phyloP scores from a whole-genome alignment of 2,113 vertebrate species.

The Takifugu bimaculatus region DNA sequence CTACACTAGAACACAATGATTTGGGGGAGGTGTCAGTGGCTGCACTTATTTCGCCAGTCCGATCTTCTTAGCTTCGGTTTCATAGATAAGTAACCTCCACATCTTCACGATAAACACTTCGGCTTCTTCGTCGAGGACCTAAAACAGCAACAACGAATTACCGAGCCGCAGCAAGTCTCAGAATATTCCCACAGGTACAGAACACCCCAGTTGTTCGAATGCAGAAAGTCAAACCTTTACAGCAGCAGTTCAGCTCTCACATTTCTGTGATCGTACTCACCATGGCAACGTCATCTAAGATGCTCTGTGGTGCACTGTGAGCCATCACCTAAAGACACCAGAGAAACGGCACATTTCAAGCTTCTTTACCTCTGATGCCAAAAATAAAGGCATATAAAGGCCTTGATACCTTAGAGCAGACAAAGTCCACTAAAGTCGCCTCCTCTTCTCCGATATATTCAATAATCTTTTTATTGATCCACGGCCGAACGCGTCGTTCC shows the following conservation, averaged over 20 bases:
- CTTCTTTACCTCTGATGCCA: not conserved
- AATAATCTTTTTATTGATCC: slow-evolving; percentile 99
- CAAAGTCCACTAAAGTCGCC: slow-evolving; percentile 95
- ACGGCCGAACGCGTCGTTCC: slow-evolving; percentile 94
- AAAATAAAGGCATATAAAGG: not conserved
- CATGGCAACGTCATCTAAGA: slow-evolving; percentile 98
- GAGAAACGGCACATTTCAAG: not conserved
- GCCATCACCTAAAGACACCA: slow-evolving; percentile 87
- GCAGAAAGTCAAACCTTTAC: not conserved
- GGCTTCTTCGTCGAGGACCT: slow-evolving; percentile 99
- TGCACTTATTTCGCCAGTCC: slow-evolving; percentile 92
- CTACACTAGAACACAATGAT: slow-evolving; percentile 44
- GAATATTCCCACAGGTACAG: not conserved
- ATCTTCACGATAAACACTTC: slow-evolving; percentile 99
- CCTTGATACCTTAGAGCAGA: slow-evolving; percentile 91
- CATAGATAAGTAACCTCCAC: slow-evolving; percentile 99
- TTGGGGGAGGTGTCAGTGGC: not conserved
- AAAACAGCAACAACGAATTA: not conserved
- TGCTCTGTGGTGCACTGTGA: slow-evolving; percentile 94
- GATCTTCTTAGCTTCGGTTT: slow-evolving; percentile 99
- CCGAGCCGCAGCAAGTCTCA: no score
- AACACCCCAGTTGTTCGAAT: not conserved
- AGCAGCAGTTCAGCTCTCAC: not conserved
- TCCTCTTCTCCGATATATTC: slow-evolving; percentile 99
- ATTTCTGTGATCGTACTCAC: slow-evolving; percentile 72